phyloP scores from a whole-genome alignment of 2,888 invertebrate species.

The Caenorhabditis auriculariae region DNA sequence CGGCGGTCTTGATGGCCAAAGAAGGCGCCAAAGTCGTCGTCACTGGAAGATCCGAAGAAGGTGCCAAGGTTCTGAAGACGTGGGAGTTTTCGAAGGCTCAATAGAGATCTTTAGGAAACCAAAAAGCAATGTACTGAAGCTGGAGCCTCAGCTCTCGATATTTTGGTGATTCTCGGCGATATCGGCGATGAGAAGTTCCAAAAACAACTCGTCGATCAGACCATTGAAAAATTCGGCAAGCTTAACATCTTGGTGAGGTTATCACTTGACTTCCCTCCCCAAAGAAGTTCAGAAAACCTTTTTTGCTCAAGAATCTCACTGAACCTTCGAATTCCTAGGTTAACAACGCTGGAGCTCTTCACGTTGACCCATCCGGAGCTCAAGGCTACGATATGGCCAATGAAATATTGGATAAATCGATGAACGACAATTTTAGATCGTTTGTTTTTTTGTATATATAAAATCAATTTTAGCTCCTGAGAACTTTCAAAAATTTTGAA shows the following conservation, averaged over 20 bases:
- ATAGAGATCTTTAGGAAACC: slow-evolving; percentile 6
- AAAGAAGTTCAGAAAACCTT: no score
- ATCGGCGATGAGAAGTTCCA: slow-evolving; percentile 17
- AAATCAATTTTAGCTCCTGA: background rate
- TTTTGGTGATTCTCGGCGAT: slow-evolving; percentile 24
- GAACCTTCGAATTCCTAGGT: slow-evolving; percentile 9
- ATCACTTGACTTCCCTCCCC: background rate
- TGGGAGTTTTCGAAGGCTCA: background rate
- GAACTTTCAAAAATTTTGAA: no score
- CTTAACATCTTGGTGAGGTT: slow-evolving; percentile 26
- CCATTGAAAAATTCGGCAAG: slow-evolving; percentile 21
- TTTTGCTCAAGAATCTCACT: background rate
- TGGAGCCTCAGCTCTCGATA: slow-evolving; percentile 14
- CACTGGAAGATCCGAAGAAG: slow-evolving; percentile 25
- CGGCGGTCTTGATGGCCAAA: slow-evolving; percentile 24
- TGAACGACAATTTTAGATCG: slow-evolving; percentile 25
- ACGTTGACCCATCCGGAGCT: slow-evolving; percentile 21
- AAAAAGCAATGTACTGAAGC: slow-evolving; percentile 8
- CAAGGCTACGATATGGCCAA: slow-evolving; percentile 29
- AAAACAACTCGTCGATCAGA: slow-evolving; percentile 13
- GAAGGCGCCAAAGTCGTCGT: slow-evolving; percentile 33
- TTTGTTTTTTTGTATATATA: background rate
- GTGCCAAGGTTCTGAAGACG: slow-evolving; percentile 14
- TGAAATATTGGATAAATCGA: slow-evolving; percentile 27
- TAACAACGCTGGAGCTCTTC: slow-evolving; percentile 32